Percentiles rank a stretch among this genome's conserved stretches.
These are phyloP conservation scores for Idaea dimidiata DNA, from an alignment of 2,888 invertebrate species.

Conservation along the genomic window DNA sequence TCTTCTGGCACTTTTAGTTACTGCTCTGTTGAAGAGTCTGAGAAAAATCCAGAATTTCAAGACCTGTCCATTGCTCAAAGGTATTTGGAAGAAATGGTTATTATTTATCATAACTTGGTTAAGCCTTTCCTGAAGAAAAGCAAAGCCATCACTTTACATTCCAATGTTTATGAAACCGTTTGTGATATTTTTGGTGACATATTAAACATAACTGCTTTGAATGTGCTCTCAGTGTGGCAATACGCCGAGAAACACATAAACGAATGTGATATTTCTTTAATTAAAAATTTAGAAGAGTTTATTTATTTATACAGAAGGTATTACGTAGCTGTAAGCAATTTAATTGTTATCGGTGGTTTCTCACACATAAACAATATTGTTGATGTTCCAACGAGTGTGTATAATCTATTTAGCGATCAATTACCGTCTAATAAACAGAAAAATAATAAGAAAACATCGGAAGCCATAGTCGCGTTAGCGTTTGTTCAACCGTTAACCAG, in stretches of 20 bases:
- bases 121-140: slow-evolving; percentile 84
- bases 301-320: slow-evolving; percentile 86
- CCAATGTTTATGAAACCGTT: slow-evolving; percentile 82
- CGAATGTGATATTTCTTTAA: slow-evolving; percentile 84
- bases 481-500: slow-evolving; percentile 83
- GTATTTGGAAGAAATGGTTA: slow-evolving; percentile 85
- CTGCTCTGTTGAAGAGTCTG: slow-evolving; percentile 65
- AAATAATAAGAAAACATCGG: slow-evolving; percentile 77
- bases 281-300: slow-evolving; percentile 86
- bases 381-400: slow-evolving; percentile 80
- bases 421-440: slow-evolving; percentile 77
- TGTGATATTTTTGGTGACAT: slow-evolving; percentile 86
- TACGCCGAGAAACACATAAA: slow-evolving; percentile 84
- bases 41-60: slow-evolving; percentile 68
- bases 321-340: slow-evolving; percentile 86
- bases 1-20: slow-evolving; percentile 73
- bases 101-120: slow-evolving; percentile 82
- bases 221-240: slow-evolving; percentile 85
- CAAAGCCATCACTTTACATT: slow-evolving; percentile 75
- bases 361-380: slow-evolving; percentile 83
- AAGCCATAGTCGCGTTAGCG: slow-evolving; percentile 81
- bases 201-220: slow-evolving; percentile 84
- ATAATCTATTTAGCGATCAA: slow-evolving; percentile 80
- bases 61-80: slow-evolving; percentile 84
- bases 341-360: slow-evolving; percentile 87